These are phyloP conservation scores for Acheta domesticus DNA, from an alignment of 2,888 invertebrate genomes.

Conservation along the genomic window DNA sequence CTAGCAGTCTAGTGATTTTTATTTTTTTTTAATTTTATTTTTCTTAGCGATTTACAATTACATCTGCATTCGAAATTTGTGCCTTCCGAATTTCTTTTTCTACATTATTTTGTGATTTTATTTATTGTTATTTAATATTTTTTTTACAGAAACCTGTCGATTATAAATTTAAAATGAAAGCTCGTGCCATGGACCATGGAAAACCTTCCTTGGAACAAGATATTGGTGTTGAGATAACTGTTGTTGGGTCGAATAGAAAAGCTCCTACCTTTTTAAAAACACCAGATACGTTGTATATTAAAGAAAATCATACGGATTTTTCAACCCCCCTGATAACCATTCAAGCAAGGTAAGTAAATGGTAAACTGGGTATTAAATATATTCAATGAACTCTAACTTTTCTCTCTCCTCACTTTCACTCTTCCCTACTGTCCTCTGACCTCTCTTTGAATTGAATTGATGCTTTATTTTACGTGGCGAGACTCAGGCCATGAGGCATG, in stretches of 20 bases:
- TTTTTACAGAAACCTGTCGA: slow-evolving; percentile 25
- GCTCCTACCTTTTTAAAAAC: slow-evolving; percentile 53
- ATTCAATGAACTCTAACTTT: too few species aligned
- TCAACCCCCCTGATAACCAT: slow-evolving; percentile 63
- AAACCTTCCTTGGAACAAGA: slow-evolving; percentile 60
- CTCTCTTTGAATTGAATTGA: too few species aligned
- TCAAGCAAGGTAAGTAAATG: slow-evolving; percentile 61
- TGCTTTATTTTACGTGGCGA: too few species aligned
- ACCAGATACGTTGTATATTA: not conserved
- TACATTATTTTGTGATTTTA: slow-evolving; percentile 27
- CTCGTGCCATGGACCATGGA: slow-evolving; percentile 77
- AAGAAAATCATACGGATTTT: slow-evolving; percentile 31
- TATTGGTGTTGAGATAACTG: slow-evolving; percentile 76
- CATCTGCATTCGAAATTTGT: not conserved
- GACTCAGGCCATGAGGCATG: too few species aligned
- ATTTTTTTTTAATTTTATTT: too few species aligned
- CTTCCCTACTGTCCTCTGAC: too few species aligned
- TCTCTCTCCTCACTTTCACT: too few species aligned
- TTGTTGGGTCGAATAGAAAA: slow-evolving; percentile 84
- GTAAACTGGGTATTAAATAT: too few species aligned
- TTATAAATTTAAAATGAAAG: slow-evolving; percentile 60
- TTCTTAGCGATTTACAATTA: too few species aligned
- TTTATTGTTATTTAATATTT: slow-evolving; percentile 21
- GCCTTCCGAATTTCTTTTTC: not conserved
- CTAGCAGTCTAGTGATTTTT: too few species aligned